Evolutionary conservation across 2,797 vertebrate species (phyloP).

Genomic region (Coranthus polyacanthus): DNA sequence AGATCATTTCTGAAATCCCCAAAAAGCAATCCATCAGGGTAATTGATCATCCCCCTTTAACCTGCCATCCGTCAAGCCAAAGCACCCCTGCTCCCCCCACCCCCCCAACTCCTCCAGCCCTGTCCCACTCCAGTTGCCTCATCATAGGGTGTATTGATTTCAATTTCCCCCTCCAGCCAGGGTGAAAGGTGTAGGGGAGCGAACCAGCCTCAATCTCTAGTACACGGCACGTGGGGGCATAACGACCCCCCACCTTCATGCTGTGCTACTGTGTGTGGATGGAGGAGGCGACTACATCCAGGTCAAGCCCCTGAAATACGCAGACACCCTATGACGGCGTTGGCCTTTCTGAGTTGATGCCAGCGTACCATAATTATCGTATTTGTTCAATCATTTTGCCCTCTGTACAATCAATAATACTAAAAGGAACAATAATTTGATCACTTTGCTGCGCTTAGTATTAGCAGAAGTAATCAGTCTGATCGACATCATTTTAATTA

Average conservation of each 20-base stretch:
- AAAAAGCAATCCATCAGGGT: slow-evolving; percentile 79
- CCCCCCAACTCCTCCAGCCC: slow-evolving; percentile 1
- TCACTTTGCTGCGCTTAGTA: no score
- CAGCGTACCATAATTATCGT: no score
- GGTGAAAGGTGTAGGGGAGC: slow-evolving; percentile 71
- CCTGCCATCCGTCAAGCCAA: slow-evolving; percentile 73
- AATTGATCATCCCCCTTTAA: slow-evolving; percentile 78
- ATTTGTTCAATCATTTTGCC: no score
- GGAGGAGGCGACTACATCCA: slow-evolving; percentile 62
- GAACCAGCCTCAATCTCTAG: slow-evolving; percentile 58
- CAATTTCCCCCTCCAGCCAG: slow-evolving; percentile 65
- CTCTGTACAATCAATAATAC: no score
- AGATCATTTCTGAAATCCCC: slow-evolving; percentile 65
- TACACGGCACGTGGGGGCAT: slow-evolving; percentile 35
- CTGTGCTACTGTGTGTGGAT: slow-evolving; percentile 11
- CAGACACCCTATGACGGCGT: slow-evolving; percentile 24
- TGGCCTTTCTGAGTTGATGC: slow-evolving; percentile 20
- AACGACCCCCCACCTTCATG: slow-evolving; percentile 62
- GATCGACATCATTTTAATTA: no score
- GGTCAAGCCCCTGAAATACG: slow-evolving; percentile 54
- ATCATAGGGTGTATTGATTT: slow-evolving; percentile 81
- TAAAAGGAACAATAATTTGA: no score
- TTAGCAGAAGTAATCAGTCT: no score
- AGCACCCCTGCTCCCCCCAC: background rate
- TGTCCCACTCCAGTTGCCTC: slow-evolving; percentile 64